Conservation (phyloP, 1,140 invertebrate genomes). For the Propsilocerus akamusi region DNA sequence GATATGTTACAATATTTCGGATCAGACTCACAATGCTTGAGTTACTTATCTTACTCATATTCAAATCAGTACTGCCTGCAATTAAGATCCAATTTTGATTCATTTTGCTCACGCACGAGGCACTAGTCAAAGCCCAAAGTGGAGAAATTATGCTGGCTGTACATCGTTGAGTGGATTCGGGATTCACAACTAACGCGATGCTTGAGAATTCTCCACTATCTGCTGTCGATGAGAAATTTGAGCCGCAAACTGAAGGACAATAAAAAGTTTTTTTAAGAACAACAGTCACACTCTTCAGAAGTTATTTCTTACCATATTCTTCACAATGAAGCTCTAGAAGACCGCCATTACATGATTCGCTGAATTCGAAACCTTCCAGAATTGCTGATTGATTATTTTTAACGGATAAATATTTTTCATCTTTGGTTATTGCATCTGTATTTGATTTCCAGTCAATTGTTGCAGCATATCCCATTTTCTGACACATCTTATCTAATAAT, state of each 20-base stretch:
- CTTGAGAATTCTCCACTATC: constrained; percentile 17
- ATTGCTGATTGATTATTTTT: constrained; percentile 20
- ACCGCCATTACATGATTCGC: constrained; percentile 22
- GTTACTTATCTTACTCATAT: neutral
- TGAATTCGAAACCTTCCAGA: constrained; percentile 23
- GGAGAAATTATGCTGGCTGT: constrained; percentile 34
- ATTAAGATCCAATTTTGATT: neutral
- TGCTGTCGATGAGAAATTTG: constrained; percentile 16
- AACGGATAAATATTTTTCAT: constrained; percentile 12
- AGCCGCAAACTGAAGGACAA: constrained; percentile 25
- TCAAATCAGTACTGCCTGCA: neutral
- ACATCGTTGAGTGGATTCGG: constrained; percentile 29
- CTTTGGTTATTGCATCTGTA: constrained; percentile 9
- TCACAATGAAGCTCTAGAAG: constrained; percentile 32
- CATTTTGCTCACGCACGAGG: constrained; percentile 27
- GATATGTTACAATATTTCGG: neutral
- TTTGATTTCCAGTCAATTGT: constrained; percentile 20
- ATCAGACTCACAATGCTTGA: neutral
- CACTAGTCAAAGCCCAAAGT: constrained; percentile 34
- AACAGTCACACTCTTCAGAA: neutral
- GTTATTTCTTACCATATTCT: constrained; percentile 26
- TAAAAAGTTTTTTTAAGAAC: constrained; percentile 8
- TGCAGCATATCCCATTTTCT: constrained; percentile 27
- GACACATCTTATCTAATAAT: constrained; percentile 31
- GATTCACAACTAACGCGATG: constrained; percentile 27